phyloP scores from a whole-genome alignment of 2,113 vertebrate genomes.

The Atlantisia rogersi region DNA sequence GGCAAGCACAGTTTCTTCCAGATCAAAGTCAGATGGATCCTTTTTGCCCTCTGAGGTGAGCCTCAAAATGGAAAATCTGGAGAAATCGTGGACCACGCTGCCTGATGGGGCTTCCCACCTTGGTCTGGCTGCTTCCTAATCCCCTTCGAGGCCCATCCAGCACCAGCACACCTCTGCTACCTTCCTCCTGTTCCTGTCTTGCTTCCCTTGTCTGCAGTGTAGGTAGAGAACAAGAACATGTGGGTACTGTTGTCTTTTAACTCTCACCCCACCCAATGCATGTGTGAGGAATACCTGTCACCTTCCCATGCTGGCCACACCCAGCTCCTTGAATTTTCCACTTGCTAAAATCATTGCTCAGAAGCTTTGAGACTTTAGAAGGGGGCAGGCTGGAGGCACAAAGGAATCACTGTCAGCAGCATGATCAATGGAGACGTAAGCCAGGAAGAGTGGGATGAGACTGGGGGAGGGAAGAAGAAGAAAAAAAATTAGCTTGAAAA shows the following conservation, averaged over 20 bases:
- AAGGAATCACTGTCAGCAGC: neutral
- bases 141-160: neutral
- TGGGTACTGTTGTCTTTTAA: neutral
- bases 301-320: neutral
- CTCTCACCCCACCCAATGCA: neutral
- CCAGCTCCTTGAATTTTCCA: neutral
- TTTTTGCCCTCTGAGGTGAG: neutral
- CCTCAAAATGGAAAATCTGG: neutral
- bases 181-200: neutral
- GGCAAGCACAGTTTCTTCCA: neutral
- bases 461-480: too few species aligned
- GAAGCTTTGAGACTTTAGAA: neutral
- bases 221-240: neutral
- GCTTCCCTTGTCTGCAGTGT: neutral
- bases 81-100: accelerated
- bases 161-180: neutral
- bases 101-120: neutral
- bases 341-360: neutral
- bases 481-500: neutral
- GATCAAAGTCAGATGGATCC: neutral
- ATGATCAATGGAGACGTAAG: neutral
- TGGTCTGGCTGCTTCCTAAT: neutral
- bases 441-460: neutral
- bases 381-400: neutral
- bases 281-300: neutral